A percentile compares a stretch with the other conserved stretches of the same genome.
Conservation (phyloP, 1,140 invertebrate genomes). For the Hyphantria cunea region DNA sequence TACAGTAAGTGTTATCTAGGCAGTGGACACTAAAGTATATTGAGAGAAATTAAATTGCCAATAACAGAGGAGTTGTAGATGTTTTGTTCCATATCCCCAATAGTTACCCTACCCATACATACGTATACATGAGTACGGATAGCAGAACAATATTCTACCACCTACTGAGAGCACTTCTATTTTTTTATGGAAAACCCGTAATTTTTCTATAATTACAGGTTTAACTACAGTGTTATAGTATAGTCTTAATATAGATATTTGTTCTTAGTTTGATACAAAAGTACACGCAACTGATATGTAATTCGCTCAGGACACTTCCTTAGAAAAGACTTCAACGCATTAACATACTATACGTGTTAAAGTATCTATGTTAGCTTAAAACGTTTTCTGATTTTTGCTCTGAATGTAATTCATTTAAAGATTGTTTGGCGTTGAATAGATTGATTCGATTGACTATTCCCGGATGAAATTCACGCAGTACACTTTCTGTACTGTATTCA, state of each 20-base stretch:
- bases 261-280: neutral
- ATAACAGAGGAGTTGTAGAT: conserved; percentile 78
- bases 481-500: too few relatives aligned
- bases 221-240: too few relatives aligned
- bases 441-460: too few relatives aligned
- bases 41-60: conserved; percentile 78
- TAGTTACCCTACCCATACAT: conserved; percentile 22
- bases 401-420: neutral
- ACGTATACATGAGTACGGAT: neutral
- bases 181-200: too few relatives aligned
- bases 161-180: neutral
- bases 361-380: neutral
- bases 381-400: too few relatives aligned
- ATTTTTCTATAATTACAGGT: too few relatives aligned
- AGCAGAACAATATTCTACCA: conserved; percentile 1
- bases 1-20: conserved; percentile 82
- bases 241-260: too few relatives aligned
- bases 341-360: neutral
- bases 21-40: conserved; percentile 81
- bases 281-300: neutral
- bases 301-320: conserved; percentile 4
- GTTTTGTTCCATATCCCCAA: conserved; percentile 66
- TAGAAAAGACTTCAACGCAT: conserved; percentile 61
- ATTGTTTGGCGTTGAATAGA: conserved; percentile 1
- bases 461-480: too few relatives aligned